Evolutionary conservation across 1,140 invertebrate species (phyloP).

Genomic region (Pogonomyrmex barbatus): DNA sequence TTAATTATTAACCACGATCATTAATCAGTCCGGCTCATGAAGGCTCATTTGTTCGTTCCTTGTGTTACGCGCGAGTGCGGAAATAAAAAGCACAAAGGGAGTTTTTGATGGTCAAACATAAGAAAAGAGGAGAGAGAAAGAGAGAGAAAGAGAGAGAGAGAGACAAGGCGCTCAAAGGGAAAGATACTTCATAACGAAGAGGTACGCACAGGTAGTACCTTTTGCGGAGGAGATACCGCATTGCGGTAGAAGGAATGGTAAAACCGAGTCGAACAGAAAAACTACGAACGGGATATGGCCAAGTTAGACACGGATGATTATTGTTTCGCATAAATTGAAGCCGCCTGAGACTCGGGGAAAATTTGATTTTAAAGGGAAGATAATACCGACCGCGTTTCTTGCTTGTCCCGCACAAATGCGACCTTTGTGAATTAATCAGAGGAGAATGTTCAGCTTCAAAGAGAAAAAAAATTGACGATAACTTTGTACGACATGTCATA

Average conservation of each 20-base stretch:
- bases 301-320: conserved; percentile 46
- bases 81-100: conserved; percentile 44
- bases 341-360: conserved; percentile 19
- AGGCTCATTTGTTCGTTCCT: conserved; percentile 51
- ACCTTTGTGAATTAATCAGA: conserved; percentile 49
- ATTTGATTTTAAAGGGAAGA: conserved; percentile 54
- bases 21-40: conserved; percentile 58
- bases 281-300: neutral
- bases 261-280: conserved; percentile 35
- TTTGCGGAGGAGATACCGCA: conserved; percentile 38
- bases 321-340: conserved; percentile 62
- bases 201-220: conserved; percentile 18
- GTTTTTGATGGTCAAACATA: conserved; percentile 39
- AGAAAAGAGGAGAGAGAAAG: neutral
- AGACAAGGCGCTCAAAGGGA: conserved; percentile 33
- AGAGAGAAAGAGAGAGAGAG: neutral
- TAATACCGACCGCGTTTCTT: conserved; percentile 26
- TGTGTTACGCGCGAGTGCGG: conserved; percentile 24
- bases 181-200: conserved; percentile 46
- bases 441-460: conserved; percentile 14
- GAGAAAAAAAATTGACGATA: conserved; percentile 3
- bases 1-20: conserved; percentile 55
- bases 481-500: conserved; percentile 17
- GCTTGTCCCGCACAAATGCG: conserved; percentile 14
- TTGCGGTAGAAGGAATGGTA: conserved; percentile 36